Evolutionary conservation across 2,797 vertebrate species (phyloP).

Genomic region (Galago senegalensis): DNA sequence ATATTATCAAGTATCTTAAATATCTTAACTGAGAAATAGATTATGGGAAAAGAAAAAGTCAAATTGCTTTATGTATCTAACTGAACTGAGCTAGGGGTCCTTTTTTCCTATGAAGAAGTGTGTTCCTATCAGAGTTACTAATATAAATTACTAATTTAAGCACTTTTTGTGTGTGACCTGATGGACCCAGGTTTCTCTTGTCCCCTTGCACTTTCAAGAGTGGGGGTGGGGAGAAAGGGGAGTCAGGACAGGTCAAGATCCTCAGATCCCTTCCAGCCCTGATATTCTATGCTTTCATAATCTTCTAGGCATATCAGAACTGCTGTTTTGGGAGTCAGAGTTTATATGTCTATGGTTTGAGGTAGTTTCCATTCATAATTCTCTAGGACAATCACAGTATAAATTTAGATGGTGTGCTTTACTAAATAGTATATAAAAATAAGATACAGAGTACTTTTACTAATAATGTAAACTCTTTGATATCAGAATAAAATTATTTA

Average conservation of each 20-base stretch:
- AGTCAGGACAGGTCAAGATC: neutral
- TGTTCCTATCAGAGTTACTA: neutral
- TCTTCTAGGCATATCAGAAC: neutral
- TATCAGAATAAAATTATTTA: neutral
- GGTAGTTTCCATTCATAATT: neutral
- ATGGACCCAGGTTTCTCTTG: neutral
- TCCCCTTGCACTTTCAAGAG: too few relatives aligned
- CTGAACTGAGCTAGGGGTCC: neutral
- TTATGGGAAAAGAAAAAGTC: neutral
- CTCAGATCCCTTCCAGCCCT: neutral
- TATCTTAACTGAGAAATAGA: neutral
- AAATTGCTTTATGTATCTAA: neutral
- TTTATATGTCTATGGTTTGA: neutral
- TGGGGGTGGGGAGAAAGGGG: too few relatives aligned
- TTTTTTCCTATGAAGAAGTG: neutral
- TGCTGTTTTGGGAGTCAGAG: neutral
- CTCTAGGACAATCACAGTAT: neutral
- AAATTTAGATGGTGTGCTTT: neutral
- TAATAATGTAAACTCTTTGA: neutral
- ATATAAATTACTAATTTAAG: too few relatives aligned
- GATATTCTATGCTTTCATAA: neutral
- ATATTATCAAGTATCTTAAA: neutral
- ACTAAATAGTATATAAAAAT: neutral
- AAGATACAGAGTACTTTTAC: neutral
- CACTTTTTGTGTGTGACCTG: neutral